Evolutionary conservation across 2,797 vertebrate genomes (phyloP), one percentile per base, ranked within the genome.

Genomic region (Enteromius viviparus): DNA sequence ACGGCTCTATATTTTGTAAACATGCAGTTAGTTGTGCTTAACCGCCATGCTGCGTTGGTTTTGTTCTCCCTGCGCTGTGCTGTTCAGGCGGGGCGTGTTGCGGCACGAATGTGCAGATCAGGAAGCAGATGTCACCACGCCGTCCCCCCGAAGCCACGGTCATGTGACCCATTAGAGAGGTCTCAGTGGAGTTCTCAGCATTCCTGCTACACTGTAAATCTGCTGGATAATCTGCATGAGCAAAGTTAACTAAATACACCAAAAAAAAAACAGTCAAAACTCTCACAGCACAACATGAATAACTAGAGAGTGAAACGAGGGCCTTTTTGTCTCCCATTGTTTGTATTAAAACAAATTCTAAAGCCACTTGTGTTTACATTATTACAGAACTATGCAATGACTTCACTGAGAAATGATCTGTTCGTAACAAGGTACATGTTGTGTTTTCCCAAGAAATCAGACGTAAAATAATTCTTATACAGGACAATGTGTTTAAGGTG

Each of bases 161-260:
- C 85, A 86, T 81, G 78, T 81, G 83, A 88, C 69, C 34, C 26
- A 81, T 69, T 64, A 71, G 47, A 80, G 34, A 58, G 82, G 51
- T 76, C 53, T 81, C 37, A 65, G 34, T 34, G 14, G 76, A 77
- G 77, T 85, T 88, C 68, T 53, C 68, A 83, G 83, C 80, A 86
- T 83, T 85, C 83, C 81, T 51, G 58, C 53, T 58, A 47, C 23
- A 60, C 74, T 78, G 47, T 77, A 81, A 83, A 85, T 86, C 72
- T 80, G 79, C 37, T 80, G 70, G 64, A 74, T 81, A 86, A 88
- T 83, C 77, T 83, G 72, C 78, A 69, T 29, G 60, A 47, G 37
- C 49, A 23, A 58, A 82, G 77, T 81, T 86, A 74, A 72, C 84
- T 78, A 85, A 76, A 84, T 32, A 21, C 72, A 55, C 49, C 55